Evolutionary conservation across 2,797 vertebrate genomes (phyloP).

Genomic region (Pangasius larnaudii): DNA sequence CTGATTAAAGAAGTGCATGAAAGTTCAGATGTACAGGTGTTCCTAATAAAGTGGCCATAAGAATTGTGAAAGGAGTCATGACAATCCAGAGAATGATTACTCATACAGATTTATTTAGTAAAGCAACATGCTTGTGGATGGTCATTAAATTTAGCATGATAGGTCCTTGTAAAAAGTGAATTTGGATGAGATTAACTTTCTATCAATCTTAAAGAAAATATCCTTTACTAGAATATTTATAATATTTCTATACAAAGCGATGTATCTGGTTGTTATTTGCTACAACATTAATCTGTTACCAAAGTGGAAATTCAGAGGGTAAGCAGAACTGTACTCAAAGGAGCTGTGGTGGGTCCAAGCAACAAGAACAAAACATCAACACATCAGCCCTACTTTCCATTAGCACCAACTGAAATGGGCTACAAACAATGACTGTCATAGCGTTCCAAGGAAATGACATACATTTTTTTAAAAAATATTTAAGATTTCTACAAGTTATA

Average conservation of each 20-base stretch:
- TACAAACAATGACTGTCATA: background rate
- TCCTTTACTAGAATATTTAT: background rate
- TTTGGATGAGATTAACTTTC: background rate
- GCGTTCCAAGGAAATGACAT: background rate
- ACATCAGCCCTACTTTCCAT: constrained; percentile 15
- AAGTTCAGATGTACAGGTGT: background rate
- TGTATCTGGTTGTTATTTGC: constrained; percentile 12
- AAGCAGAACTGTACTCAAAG: constrained; percentile 23
- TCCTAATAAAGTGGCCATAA: background rate
- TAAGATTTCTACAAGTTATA: background rate
- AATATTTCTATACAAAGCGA: background rate
- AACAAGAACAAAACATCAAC: constrained; percentile 51
- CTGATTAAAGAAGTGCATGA: background rate
- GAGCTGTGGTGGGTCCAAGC: constrained; percentile 41
- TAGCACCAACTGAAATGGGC: background rate
- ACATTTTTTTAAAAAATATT: too few species aligned
- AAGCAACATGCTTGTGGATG: background rate
- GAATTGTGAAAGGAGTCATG: background rate
- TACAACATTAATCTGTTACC: background rate
- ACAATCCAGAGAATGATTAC: background rate
- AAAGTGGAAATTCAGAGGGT: constrained; percentile 6
- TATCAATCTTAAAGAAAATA: background rate
- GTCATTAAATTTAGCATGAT: background rate
- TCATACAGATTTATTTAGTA: background rate
- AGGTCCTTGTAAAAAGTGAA: background rate